phyloP scores from a whole-genome alignment of 1,140 invertebrate species.

The Drosophila paulistorum region DNA sequence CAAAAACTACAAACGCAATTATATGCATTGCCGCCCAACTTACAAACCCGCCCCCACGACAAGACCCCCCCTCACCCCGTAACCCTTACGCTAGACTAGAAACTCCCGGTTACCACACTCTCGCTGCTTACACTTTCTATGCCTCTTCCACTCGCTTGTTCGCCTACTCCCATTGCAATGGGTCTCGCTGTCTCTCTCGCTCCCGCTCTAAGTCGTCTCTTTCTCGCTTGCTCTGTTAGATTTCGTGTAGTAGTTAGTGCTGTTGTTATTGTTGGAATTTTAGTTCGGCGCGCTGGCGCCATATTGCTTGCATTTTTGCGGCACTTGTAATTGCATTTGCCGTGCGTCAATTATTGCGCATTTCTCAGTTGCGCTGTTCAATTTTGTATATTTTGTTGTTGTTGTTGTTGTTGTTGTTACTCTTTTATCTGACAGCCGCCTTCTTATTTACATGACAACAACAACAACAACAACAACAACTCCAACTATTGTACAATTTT shows the following conservation, averaged over 20 bases:
- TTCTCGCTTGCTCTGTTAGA: no score
- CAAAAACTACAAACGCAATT: constrained; percentile 77
- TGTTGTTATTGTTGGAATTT: background rate
- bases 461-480: constrained; percentile 24
- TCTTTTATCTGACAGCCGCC: constrained; percentile 75
- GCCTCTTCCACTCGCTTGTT: background rate
- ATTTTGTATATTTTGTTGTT: constrained; percentile 34
- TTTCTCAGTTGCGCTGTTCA: constrained; percentile 73
- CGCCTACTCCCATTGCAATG: background rate
- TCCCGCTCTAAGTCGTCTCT: background rate
- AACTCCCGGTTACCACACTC: background rate
- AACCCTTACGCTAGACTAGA: background rate
- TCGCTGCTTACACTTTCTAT: background rate
- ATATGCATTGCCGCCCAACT: constrained; percentile 49
- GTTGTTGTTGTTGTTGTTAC: constrained; percentile 13
- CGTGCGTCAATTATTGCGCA: constrained; percentile 80
- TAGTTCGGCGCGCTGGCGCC: constrained; percentile 18
- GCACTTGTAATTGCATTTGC: constrained; percentile 70
- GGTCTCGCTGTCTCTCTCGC: constrained; percentile 1
- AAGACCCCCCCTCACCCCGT: background rate
- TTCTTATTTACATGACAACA: constrained; percentile 70
- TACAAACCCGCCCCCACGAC: background rate
- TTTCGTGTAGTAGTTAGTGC: background rate
- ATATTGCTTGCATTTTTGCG: constrained; percentile 38
- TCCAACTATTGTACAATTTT: constrained; percentile 54